Evolutionary conservation across 2,797 vertebrate genomes (phyloP).

Genomic region (Clarias laeviceps): DNA sequence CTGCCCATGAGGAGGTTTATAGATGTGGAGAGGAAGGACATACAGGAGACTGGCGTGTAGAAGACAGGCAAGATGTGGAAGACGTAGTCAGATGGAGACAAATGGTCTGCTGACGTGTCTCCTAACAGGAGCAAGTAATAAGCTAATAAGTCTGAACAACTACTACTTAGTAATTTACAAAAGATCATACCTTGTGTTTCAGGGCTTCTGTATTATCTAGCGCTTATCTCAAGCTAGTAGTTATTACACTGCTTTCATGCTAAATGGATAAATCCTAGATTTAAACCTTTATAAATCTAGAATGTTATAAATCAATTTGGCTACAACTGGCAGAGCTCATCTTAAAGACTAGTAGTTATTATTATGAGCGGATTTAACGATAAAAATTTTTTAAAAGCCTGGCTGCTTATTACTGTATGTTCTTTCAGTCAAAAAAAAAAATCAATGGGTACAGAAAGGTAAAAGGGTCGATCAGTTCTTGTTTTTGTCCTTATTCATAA

Average conservation of each 20-base stretch:
- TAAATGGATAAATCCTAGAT: background rate
- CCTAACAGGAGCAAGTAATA: no score
- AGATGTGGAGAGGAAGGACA: no score
- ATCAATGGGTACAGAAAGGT: background rate
- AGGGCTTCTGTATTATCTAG: background rate
- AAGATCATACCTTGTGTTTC: background rate
- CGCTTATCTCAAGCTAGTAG: background rate
- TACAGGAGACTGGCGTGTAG: no score
- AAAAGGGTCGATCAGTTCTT: background rate
- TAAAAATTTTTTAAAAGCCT: background rate
- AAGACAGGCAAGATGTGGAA: no score
- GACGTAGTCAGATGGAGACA: no score
- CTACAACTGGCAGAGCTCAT: background rate
- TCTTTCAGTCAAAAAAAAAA: background rate
- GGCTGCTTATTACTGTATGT: background rate
- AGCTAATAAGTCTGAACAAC: no score
- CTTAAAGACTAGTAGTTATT: background rate
- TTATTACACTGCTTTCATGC: background rate
- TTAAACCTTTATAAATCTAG: background rate
- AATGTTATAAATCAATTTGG: background rate
- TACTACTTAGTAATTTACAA: background rate
- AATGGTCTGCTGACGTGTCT: no score
- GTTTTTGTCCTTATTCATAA: background rate
- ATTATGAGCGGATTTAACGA: background rate
- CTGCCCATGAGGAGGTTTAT: no score